These are phyloP conservation scores for Oplegnathus fasciatus DNA, from an alignment of 2,113 vertebrate species.

Conservation along the genomic window DNA sequence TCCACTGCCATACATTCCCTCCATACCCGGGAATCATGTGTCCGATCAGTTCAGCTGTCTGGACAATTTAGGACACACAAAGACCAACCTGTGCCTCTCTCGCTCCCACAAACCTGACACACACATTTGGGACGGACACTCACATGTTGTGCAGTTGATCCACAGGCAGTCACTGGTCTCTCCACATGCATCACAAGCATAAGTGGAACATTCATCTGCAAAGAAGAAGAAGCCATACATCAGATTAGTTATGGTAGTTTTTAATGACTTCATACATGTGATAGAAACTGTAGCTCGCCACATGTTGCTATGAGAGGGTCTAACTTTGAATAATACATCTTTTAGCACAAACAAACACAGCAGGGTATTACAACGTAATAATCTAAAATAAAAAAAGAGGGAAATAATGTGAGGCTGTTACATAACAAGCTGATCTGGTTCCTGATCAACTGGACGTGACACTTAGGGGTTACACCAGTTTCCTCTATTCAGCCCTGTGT, in stretches of 20 bases:
- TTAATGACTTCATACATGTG: constrained; percentile 7
- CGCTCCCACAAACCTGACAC: constrained; percentile 28
- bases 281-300: background rate
- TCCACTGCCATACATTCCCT: constrained; percentile 52
- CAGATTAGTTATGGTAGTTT: constrained; percentile 3
- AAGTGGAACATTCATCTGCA: constrained; percentile 36
- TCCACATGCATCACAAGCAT: constrained; percentile 54
- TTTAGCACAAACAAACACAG: background rate
- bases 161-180: constrained; percentile 50
- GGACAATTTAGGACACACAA: constrained; percentile 56
- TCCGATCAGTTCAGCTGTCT: constrained; percentile 43
- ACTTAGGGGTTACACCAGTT: background rate
- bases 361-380: background rate
- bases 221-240: constrained; percentile 18
- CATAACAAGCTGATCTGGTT: constrained; percentile 44
- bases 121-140: constrained; percentile 67
- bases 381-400: too few relatives aligned
- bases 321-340: background rate
- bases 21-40: constrained; percentile 45
- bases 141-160: constrained; percentile 75
- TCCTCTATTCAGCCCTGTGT: background rate
- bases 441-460: constrained; percentile 20
- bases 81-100: constrained; percentile 52
- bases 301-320: background rate
- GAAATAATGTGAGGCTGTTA: constrained; percentile 13